Evolutionary conservation across 2,888 invertebrate species (phyloP), one percentile per base, ranked within the genome.

Genomic region (Eumacrocentrus americanus): DNA sequence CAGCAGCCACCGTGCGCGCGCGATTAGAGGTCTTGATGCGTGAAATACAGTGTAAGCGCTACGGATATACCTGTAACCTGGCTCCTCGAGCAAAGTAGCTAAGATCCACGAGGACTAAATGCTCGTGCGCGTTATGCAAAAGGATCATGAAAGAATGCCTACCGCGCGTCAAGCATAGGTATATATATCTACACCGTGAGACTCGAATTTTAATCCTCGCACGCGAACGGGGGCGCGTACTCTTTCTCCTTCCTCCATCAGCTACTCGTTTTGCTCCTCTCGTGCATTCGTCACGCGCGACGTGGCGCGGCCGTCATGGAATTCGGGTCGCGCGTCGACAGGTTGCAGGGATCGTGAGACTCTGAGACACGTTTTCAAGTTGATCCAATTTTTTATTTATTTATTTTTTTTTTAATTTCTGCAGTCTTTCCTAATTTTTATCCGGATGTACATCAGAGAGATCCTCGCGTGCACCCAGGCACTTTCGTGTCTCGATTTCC

Each of bases 51-150:
- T n/a, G n/a, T n/a, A n/a, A n/a, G n/a, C n/a, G n/a, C n/a, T n/a
- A 35, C 25, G 25, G 40, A 16, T 62, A 60, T 62, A 62, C 52
- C 57, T 40, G 58, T 55, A 23, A 11, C 12, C 11, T 7, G 70
- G 65, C 77, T 77, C 77, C 72, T 67, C 75, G 76, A 77, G 77
- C 29, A 14, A 37, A 35, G 35, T 29, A 29, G 2, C 6, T 48
- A n/a, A 2, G 51, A 12, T 29, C 23, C 3, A 22, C 23, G 23
- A 38, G 70, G 68, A 63, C 70, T 73, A 74, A 75, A 61, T n/a
- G n/a, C n/a, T n/a, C 57, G 57, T 42, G 42, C 52, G 71, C 67
- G 73, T 77, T 78, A 77, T 73, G 74, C 73, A 77, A 78, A 76
- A 71, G 72, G 66, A 71, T 51, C 18, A 38, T 29, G 52, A 29